phyloP scores from a whole-genome alignment of 1,140 invertebrate species.

The Drosophila bipectinata region DNA sequence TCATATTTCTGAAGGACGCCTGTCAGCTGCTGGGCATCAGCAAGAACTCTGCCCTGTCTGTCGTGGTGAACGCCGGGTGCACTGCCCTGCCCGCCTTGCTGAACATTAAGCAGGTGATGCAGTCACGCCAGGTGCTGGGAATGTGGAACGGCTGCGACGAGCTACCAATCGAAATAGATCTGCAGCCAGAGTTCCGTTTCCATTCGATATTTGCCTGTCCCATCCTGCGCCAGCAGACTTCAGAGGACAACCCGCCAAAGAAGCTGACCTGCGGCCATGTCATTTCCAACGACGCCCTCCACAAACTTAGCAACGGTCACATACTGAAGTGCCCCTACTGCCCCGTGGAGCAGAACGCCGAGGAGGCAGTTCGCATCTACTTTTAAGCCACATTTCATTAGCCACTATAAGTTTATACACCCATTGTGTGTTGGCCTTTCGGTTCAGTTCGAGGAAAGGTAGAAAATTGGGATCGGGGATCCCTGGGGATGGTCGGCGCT shows the following conservation, averaged over 20 bases:
- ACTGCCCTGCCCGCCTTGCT: conserved; percentile 96
- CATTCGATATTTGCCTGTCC: conserved; percentile 99
- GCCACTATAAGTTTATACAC: conserved; percentile 43
- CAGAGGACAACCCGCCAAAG: conserved; percentile 98
- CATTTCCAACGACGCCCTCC: conserved; percentile 97
- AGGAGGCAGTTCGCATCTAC: conserved; percentile 95
- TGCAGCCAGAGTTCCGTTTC: conserved; percentile 89
- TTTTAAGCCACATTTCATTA: conserved; percentile 87
- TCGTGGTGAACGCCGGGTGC: conserved; percentile 94
- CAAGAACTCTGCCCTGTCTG: conserved; percentile 89
- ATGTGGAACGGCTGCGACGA: conserved; percentile 98
- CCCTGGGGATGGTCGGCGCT: conserved; percentile 28
- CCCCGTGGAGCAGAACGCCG: conserved; percentile 96
- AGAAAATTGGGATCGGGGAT: conserved; percentile 1
- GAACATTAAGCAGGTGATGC: conserved; percentile 98
- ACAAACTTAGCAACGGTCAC: conserved; percentile 95
- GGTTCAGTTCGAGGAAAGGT: conserved; percentile 20
- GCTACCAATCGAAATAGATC: conserved; percentile 96
- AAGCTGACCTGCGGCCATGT: conserved; percentile 98
- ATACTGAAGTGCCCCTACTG: conserved; percentile 99
- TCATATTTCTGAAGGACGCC: conserved; percentile 96
- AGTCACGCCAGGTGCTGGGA: conserved; percentile 95
- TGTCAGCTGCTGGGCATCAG: conserved; percentile 95
- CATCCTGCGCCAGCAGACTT: conserved; percentile 97
- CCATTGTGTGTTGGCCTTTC: conserved; percentile 35